Conservation (phyloP, 2,113 vertebrate genomes). For the Paradoxurus hermaphroditus region DNA sequence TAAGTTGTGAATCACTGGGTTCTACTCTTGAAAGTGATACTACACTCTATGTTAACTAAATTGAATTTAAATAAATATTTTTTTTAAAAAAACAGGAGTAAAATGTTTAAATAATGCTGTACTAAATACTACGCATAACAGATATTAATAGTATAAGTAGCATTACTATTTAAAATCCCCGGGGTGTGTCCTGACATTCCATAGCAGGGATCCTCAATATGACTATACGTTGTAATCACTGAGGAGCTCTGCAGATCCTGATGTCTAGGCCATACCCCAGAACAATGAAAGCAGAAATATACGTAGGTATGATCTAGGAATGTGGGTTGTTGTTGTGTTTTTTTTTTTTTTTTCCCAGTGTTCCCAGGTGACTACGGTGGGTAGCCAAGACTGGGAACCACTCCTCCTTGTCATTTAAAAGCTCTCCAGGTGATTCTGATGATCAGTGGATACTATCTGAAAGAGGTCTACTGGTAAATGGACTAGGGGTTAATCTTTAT, state of each 20-base stretch:
- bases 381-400: not conserved
- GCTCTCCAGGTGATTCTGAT: not conserved
- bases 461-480: not conserved
- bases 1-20: too few relatives aligned
- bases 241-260: not conserved
- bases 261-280: not conserved
- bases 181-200: not conserved
- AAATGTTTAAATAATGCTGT: not conserved
- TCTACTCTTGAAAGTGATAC: too few relatives aligned
- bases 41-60: too few relatives aligned
- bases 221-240: not conserved
- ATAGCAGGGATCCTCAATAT: not conserved
- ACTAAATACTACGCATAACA: not conserved
- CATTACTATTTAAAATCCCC: not conserved
- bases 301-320: not conserved
- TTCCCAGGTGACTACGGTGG: not conserved
- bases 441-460: not conserved
- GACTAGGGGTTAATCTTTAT: slow-evolving; percentile 41
- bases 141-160: not conserved
- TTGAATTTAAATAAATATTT: too few relatives aligned
- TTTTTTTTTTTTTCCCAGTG: not conserved
- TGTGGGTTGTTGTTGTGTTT: not conserved
- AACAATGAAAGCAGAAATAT: not conserved
- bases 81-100: not conserved
- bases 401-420: not conserved